Conservation (phyloP, 2,797 vertebrate species). For the Valencia hispanica region DNA sequence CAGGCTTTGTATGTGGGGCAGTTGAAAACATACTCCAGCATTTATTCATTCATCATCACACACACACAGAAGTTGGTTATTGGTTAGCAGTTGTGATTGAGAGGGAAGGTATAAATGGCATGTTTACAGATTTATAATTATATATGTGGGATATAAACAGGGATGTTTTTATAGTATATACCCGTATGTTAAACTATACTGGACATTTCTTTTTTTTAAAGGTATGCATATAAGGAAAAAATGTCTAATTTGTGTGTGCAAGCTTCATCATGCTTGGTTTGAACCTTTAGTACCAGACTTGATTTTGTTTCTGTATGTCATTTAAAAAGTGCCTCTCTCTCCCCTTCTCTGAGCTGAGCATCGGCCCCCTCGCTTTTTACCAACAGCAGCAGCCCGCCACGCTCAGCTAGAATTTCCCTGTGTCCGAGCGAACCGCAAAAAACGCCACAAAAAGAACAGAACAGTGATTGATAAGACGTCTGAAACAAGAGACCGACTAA, state of each 20-base stretch:
- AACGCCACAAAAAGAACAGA: conserved; percentile 78
- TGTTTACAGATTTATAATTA: conserved; percentile 42
- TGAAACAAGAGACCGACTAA: conserved; percentile 79
- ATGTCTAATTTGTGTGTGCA: conserved; percentile 5
- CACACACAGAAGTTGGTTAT: conserved; percentile 43
- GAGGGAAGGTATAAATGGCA: conserved; percentile 45
- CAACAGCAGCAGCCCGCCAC: conserved; percentile 53
- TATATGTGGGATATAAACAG: no score
- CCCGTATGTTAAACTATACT: conserved; percentile 10
- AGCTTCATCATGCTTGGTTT: conserved; percentile 13
- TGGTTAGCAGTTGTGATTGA: conserved; percentile 39
- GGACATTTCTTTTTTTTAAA: not conserved
- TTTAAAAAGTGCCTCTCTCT: conserved; percentile 23
- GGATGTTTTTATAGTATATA: conserved; percentile 12
- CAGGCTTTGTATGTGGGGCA: conserved; percentile 74
- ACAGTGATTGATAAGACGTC: conserved; percentile 81
- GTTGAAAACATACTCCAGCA: conserved; percentile 72
- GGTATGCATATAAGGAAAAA: not conserved
- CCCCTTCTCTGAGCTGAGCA: conserved; percentile 56
- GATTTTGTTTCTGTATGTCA: conserved; percentile 34
- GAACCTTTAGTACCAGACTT: conserved; percentile 18
- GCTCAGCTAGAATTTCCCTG: conserved; percentile 70
- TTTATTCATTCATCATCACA: conserved; percentile 80
- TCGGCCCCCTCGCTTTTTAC: conserved; percentile 58
- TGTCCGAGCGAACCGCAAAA: conserved; percentile 66